phyloP scores from a whole-genome alignment of 1,140 invertebrate genomes.

The Trinorchestia longiramus region DNA sequence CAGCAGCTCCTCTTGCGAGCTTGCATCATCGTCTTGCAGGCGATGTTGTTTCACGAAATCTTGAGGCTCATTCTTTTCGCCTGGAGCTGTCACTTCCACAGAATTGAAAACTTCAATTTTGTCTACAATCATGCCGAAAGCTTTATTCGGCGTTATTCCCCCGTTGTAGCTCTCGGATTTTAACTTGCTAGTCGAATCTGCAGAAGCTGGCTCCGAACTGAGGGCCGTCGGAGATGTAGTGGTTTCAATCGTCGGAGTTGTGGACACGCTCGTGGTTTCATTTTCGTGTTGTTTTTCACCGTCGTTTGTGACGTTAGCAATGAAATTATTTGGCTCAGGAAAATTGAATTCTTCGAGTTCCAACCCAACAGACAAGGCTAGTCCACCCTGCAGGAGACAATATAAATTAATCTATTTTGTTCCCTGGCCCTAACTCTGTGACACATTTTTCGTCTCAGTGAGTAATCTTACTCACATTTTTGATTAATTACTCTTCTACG shows the following conservation, averaged over 20 bases:
- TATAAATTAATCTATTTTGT: background rate
- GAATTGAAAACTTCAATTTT: conserved; percentile 82
- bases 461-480: background rate
- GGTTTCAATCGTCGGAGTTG: background rate
- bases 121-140: conserved; percentile 75
- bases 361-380: background rate
- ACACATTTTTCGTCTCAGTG: background rate
- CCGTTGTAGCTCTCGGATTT: background rate
- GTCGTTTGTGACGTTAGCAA: background rate
- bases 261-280: background rate
- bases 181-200: background rate
- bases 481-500: background rate
- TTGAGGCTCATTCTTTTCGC: conserved; percentile 73
- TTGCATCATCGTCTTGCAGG: background rate
- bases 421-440: background rate
- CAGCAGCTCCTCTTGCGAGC: conserved; percentile 60
- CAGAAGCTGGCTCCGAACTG: background rate
- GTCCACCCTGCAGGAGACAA: background rate
- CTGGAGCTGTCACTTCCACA: conserved; percentile 81
- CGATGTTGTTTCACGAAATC: conserved; percentile 64
- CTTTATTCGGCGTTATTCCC: background rate
- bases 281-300: background rate
- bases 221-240: background rate
- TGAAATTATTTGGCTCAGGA: background rate
- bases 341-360: background rate